Conservation (phyloP, 2,797 vertebrate genomes). For the Alectoris magna region DNA sequence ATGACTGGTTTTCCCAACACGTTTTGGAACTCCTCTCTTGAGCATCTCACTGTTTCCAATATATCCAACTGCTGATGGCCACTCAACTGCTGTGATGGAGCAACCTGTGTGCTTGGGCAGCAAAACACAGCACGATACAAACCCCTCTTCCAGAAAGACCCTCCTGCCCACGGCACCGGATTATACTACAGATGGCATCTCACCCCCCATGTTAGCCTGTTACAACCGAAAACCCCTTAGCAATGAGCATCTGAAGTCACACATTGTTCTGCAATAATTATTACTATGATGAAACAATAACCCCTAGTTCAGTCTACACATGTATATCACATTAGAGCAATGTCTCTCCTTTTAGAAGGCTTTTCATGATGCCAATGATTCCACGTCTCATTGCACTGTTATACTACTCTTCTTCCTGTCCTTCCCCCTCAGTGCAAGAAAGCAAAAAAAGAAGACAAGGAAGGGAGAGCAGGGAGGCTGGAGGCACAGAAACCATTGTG, state of each 20-base stretch:
- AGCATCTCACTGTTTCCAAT: neutral
- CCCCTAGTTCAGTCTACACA: neutral
- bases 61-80: neutral
- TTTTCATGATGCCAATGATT: neutral
- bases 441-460: too few species aligned
- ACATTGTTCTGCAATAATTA: neutral
- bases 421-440: accelerated
- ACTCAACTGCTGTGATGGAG: accelerated
- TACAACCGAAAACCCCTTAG: neutral
- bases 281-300: neutral
- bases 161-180: neutral
- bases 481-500: neutral
- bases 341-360: neutral
- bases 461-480: neutral
- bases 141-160: neutral
- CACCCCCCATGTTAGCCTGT: neutral
- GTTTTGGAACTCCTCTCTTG: neutral
- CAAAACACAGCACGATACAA: neutral
- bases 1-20: accelerated
- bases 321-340: neutral
- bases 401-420: neutral
- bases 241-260: neutral
- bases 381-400: neutral
- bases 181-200: too few species aligned
- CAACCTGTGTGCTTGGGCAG: neutral